Conservation (phyloP, 2,888 invertebrate genomes). For the Perizoma affinitatum region DNA sequence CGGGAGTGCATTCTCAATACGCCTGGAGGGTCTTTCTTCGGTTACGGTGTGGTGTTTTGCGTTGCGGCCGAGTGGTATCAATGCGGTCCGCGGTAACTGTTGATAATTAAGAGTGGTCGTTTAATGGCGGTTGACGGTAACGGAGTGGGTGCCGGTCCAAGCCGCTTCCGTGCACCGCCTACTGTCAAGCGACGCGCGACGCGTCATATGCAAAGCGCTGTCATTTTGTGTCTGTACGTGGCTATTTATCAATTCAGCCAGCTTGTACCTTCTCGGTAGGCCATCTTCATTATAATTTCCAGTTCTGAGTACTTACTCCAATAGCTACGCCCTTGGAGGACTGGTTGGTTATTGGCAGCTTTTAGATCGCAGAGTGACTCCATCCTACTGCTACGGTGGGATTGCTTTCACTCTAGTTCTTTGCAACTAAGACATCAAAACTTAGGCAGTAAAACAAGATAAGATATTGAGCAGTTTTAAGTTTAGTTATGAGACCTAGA, state of each 20-base stretch:
- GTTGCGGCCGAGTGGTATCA: slow-evolving; percentile 54
- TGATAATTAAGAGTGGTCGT: slow-evolving; percentile 79
- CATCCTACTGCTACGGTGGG: background rate
- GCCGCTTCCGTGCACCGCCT: slow-evolving; percentile 70
- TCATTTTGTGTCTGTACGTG: slow-evolving; percentile 30
- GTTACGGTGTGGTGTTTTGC: slow-evolving; percentile 52
- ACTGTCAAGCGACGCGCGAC: slow-evolving; percentile 49
- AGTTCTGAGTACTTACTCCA: slow-evolving; percentile 7
- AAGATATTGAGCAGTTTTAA: slow-evolving; percentile 13
- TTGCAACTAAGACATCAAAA: background rate
- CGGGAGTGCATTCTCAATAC: slow-evolving; percentile 29
- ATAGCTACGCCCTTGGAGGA: background rate
- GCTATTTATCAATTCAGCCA: slow-evolving; percentile 18
- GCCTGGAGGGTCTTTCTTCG: slow-evolving; percentile 45
- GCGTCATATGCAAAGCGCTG: slow-evolving; percentile 39
- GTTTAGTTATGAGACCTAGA: slow-evolving; percentile 37
- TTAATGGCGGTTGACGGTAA: slow-evolving; percentile 72
- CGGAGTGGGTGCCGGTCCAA: slow-evolving; percentile 64
- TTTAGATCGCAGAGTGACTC: background rate
- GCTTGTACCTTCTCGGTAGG: slow-evolving; percentile 8
- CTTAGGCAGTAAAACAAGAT: slow-evolving; percentile 7
- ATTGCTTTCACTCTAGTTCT: background rate
- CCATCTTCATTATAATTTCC: slow-evolving; percentile 20
- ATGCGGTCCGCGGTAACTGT: slow-evolving; percentile 71
- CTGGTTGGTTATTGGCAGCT: slow-evolving; percentile 1